A percentile compares a stretch with the other conserved stretches of the same genome.
phyloP scores from a whole-genome alignment of 2,113 vertebrate species.

The Ameiurus melas region DNA sequence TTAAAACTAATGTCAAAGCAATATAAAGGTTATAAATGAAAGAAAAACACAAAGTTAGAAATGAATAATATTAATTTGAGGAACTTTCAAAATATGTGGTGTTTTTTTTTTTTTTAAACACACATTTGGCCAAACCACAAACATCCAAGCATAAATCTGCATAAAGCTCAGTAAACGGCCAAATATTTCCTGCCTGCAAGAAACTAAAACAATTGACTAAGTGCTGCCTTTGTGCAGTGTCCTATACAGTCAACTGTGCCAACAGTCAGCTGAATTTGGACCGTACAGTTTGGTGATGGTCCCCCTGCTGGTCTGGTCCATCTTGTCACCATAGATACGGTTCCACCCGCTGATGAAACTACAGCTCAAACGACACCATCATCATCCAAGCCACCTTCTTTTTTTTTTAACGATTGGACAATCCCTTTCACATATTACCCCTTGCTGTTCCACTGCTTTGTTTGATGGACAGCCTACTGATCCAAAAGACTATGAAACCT shows the following conservation, averaged over 20 bases:
- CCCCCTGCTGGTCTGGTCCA: neutral
- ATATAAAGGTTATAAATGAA: neutral
- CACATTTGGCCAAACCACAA: neutral
- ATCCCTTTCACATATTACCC: neutral
- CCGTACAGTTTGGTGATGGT: neutral
- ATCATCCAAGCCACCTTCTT: neutral
- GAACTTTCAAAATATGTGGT: neutral
- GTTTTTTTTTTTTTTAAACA: too few species aligned
- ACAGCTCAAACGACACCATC: neutral
- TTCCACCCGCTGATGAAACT: neutral
- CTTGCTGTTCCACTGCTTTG: neutral
- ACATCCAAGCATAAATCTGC: neutral
- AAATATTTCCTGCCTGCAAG: neutral
- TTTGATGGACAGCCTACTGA: neutral
- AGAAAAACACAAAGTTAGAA: neutral
- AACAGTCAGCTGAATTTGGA: slow-evolving; percentile 1
- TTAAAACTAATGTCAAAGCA: neutral
- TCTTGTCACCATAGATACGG: neutral
- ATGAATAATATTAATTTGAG: neutral
- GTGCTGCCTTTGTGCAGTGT: neutral
- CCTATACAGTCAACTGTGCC: neutral
- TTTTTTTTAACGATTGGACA: neutral
- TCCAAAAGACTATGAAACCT: too few species aligned
- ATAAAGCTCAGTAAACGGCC: neutral
- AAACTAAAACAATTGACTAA: neutral